Evolutionary conservation across 1,140 invertebrate genomes (phyloP).

Genomic region (Ylistrum balloti): DNA sequence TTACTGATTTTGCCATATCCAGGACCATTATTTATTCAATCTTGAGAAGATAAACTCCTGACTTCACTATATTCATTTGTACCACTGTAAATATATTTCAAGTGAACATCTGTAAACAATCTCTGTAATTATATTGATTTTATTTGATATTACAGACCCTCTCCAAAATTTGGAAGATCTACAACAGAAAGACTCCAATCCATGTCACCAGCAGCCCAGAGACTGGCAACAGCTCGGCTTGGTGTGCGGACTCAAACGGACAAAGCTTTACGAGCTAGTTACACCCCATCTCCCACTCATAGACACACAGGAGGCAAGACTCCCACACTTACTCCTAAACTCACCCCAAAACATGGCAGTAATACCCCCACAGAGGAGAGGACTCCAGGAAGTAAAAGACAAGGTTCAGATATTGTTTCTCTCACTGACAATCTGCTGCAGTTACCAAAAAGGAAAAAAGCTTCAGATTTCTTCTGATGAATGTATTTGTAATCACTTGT

Average conservation of each 20-base stretch:
- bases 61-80: too few species aligned
- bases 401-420: constrained; percentile 79
- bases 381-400: constrained; percentile 73
- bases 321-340: constrained; percentile 71
- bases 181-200: constrained; percentile 88
- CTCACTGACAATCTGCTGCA: constrained; percentile 91
- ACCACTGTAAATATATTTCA: too few species aligned
- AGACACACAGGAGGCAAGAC: constrained; percentile 76
- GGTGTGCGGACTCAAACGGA: constrained; percentile 83
- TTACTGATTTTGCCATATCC: too few species aligned
- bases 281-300: constrained; percentile 82
- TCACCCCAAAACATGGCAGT: constrained; percentile 73
- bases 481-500: background rate
- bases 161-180: constrained; percentile 70
- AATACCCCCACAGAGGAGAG: constrained; percentile 82
- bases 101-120: too few species aligned
- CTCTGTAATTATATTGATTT: too few species aligned
- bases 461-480: constrained; percentile 76
- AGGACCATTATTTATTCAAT: too few species aligned
- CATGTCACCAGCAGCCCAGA: constrained; percentile 97
- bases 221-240: constrained; percentile 88
- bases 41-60: too few species aligned
- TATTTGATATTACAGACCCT: constrained; percentile 66
- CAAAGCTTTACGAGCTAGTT: constrained; percentile 84
- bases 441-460: constrained; percentile 83